A percentile compares a stretch with the other conserved stretches of the same genome.
phyloP scores from a whole-genome alignment of 2,113 vertebrate genomes.

The Poeciliopsis prolifica region DNA sequence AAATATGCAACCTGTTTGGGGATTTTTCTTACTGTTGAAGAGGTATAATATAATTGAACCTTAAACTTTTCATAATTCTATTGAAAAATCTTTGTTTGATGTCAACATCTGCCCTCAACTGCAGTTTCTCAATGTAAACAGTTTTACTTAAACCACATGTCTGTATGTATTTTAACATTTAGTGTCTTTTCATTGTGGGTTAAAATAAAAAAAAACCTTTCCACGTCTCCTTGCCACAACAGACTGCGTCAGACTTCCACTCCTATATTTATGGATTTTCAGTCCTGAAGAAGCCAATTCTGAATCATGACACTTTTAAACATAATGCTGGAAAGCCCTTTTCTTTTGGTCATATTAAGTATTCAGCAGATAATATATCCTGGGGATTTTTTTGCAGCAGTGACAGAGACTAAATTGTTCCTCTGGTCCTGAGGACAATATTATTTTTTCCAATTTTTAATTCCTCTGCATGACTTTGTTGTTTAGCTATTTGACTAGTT shows the following conservation, averaged over 20 bases:
- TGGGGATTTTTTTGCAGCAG: background rate
- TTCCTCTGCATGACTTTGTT: background rate
- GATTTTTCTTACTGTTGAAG: background rate
- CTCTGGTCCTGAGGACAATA: background rate
- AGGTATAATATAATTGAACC: background rate
- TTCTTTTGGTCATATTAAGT: background rate
- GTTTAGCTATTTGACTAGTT: conserved; percentile 1
- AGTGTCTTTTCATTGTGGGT: conserved; percentile 1
- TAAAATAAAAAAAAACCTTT: conserved; percentile 7
- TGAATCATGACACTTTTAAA: background rate
- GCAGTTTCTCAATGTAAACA: background rate
- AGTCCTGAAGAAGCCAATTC: background rate
- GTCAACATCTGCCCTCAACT: background rate
- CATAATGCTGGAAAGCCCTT: background rate
- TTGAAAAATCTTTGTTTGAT: background rate
- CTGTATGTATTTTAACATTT: background rate
- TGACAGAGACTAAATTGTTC: background rate
- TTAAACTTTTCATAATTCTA: background rate
- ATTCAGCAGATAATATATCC: background rate
- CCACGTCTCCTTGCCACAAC: conserved; percentile 1
- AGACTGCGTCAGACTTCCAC: conserved; percentile 1
- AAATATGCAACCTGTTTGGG: background rate
- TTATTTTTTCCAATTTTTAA: background rate
- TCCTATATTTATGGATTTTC: background rate
- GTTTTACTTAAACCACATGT: background rate